Evolutionary conservation across 2,113 vertebrate species (phyloP), one percentile per base, ranked within the genome.

Genomic region (Herpetotheres cachinnans): DNA sequence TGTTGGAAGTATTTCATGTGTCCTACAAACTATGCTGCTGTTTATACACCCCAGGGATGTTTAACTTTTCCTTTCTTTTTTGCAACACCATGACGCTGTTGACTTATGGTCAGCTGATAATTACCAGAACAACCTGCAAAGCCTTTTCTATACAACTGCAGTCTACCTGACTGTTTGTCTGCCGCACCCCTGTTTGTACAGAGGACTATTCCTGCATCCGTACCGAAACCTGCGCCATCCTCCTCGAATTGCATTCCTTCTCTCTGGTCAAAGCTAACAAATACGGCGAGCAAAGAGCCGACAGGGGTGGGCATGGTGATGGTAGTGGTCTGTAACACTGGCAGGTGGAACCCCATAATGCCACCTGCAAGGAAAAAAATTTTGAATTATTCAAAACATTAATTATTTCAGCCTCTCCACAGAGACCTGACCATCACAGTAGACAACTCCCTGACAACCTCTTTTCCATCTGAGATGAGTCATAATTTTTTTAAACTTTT

Each of bases 1-100:
- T 4, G 0, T 54, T 85, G 26, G 38, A 86, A 62, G 4, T 26
- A n/a, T 59, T 72, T 79, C 11, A 5, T 3, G 9, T 40, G 29
- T 82, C 73, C 65, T 72, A 21, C 47, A 69, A 92, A 91, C 54
- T 93, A 34, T 59, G 42, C 4, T 12, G 1, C 19, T 89, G 59
- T 93, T 94, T 81, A 63, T 24, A 81, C 7, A 55, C 56, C 61
- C 47, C 66, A 72, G 54, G 24, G 27, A 49, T 87, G 49, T 93
- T 94, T 96, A 79, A 54, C 54, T 95, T 87, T 91, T 87, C 61
- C 47, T 94, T 95, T 96, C 32, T 71, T 79, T 82, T 96, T 87
- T 74, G 56, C 69, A 91, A 16, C n/a, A 82, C 77, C 81, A 4
- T 91, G 73, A 82, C n/a, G 0, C 42, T 91, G 36, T 94, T 93